Evolutionary conservation across 1,140 invertebrate genomes (phyloP).

Genomic region (Orius laevigatus): DNA sequence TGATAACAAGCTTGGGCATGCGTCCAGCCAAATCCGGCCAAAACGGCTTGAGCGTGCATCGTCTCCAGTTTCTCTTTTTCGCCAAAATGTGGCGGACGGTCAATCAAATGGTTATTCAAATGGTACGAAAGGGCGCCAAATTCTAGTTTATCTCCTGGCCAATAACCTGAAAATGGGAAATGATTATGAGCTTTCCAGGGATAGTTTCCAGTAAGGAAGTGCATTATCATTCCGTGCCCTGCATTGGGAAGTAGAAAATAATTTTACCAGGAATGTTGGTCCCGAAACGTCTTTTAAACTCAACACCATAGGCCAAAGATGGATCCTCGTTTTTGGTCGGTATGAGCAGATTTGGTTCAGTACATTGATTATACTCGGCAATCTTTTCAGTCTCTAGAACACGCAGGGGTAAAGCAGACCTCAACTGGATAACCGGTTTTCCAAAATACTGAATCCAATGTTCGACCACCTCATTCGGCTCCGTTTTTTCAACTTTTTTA

Average conservation of each 20-base stretch:
- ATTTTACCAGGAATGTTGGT: slow-evolving; percentile 53
- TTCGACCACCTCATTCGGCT: slow-evolving; percentile 29
- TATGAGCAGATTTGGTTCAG: slow-evolving; percentile 27
- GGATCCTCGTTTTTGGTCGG: slow-evolving; percentile 40
- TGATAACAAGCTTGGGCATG: slow-evolving; percentile 64
- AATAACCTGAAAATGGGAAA: slow-evolving; percentile 43
- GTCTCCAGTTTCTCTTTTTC: slow-evolving; percentile 39
- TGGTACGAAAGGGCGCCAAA: slow-evolving; percentile 63
- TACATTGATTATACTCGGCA: background rate
- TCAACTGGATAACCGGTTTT: slow-evolving; percentile 42
- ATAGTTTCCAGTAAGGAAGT: background rate
- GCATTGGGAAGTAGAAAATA: background rate
- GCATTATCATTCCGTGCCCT: background rate
- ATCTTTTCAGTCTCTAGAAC: slow-evolving; percentile 28
- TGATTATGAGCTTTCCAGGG: background rate
- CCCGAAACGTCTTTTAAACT: slow-evolving; percentile 34
- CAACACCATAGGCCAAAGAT: slow-evolving; percentile 32
- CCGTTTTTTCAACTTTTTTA: slow-evolving; percentile 11
- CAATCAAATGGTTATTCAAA: slow-evolving; percentile 35
- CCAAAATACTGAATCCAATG: slow-evolving; percentile 48
- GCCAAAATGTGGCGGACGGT: slow-evolving; percentile 28
- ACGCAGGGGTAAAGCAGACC: slow-evolving; percentile 42
- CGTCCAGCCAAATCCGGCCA: slow-evolving; percentile 62
- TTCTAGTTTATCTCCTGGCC: slow-evolving; percentile 56
- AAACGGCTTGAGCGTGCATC: slow-evolving; percentile 50